These are phyloP conservation scores for Agrochola lota DNA, from an alignment of 2,888 invertebrate genomes.

Conservation along the genomic window DNA sequence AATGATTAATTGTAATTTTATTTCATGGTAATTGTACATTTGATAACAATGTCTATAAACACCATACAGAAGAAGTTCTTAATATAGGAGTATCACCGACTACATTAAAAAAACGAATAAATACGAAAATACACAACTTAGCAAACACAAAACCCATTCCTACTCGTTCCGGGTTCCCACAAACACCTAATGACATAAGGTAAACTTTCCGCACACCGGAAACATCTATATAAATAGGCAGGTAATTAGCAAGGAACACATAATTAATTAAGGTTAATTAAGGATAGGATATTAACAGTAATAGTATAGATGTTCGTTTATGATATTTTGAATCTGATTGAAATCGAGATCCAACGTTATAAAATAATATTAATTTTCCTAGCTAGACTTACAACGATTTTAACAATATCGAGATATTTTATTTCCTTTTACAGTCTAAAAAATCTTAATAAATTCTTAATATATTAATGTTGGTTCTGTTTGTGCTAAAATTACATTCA, in stretches of 20 bases:
- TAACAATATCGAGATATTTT: not conserved
- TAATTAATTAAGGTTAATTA: slow-evolving; percentile 26
- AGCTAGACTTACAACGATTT: not conserved
- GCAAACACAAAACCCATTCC: slow-evolving; percentile 14
- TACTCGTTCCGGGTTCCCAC: slow-evolving; percentile 8
- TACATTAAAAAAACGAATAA: not conserved
- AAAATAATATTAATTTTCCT: not conserved
- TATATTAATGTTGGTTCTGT: not conserved
- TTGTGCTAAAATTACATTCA: not conserved
- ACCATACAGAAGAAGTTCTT: not conserved
- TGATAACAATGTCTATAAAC: not conserved
- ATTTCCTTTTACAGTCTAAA: not conserved
- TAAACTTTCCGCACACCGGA: slow-evolving; percentile 38
- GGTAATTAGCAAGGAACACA: slow-evolving; percentile 44
- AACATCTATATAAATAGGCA: slow-evolving; percentile 45
- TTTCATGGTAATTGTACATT: not conserved
- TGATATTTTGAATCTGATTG: not conserved
- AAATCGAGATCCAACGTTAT: not conserved
- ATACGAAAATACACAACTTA: slow-evolving; percentile 5
- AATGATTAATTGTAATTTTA: not conserved
- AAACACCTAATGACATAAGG: slow-evolving; percentile 30
- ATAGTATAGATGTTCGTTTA: not conserved
- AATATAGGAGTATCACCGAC: not conserved
- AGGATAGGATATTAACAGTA: slow-evolving; percentile 1
- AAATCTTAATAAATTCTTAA: too few species aligned